Evolutionary conservation across 2,113 vertebrate genomes (phyloP).

Genomic region (Actenoides hombroni): DNA sequence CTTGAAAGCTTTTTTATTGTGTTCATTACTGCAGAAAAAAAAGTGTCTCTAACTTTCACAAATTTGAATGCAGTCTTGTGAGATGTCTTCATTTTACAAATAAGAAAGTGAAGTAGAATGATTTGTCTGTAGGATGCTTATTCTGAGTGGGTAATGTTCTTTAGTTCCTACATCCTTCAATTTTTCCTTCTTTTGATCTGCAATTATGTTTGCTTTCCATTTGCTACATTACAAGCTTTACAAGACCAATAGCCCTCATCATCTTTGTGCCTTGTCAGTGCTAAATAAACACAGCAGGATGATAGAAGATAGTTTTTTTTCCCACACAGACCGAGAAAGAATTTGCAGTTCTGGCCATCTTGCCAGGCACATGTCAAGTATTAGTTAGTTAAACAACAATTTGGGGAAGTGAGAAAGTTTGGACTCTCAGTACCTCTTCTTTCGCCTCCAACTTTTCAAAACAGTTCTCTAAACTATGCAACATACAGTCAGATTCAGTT

Average conservation of each 20-base stretch:
- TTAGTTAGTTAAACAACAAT: background rate
- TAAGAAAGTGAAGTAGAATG: background rate
- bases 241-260: background rate
- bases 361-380: slow-evolving; percentile 10
- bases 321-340: slow-evolving; percentile 5
- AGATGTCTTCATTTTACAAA: background rate
- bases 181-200: background rate
- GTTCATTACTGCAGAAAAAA: background rate
- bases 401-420: background rate
- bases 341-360: background rate
- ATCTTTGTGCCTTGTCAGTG: background rate
- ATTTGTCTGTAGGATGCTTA: background rate
- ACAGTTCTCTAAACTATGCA: background rate
- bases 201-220: background rate
- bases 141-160: background rate
- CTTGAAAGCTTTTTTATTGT: background rate
- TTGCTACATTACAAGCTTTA: background rate
- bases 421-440: background rate
- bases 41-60: background rate
- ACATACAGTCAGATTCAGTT: background rate
- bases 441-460: background rate
- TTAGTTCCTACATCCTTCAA: background rate
- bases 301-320: background rate
- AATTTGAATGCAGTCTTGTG: background rate
- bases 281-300: slow-evolving; percentile 8